Conservation (phyloP, 2,888 invertebrate genomes). For the Athalia circularis region DNA sequence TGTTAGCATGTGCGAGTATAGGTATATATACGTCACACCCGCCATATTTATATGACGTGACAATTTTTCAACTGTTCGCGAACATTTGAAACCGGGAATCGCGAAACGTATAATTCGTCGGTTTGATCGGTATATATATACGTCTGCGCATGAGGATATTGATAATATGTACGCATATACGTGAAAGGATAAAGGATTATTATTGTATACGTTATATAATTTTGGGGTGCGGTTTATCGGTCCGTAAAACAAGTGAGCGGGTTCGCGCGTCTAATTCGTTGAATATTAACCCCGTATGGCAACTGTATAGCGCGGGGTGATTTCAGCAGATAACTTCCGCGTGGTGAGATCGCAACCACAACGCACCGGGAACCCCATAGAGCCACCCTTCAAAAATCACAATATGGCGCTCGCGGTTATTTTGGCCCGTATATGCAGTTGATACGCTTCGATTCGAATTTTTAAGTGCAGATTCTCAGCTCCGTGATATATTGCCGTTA, state of each 20-base stretch:
- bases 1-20: too few species aligned
- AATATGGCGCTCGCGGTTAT: not conserved
- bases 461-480: too few species aligned
- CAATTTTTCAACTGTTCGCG: too few species aligned
- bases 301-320: too few species aligned
- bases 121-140: too few species aligned
- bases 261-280: conserved; percentile 32
- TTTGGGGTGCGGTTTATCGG: conserved; percentile 38
- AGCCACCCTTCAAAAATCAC: not conserved
- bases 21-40: too few species aligned
- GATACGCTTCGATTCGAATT: not conserved
- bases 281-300: conserved; percentile 28
- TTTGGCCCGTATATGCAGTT: conserved; percentile 32
- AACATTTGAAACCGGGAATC: too few species aligned
- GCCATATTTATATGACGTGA: too few species aligned
- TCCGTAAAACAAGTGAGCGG: conserved; percentile 41
- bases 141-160: too few species aligned
- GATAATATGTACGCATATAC: not conserved
- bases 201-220: too few species aligned
- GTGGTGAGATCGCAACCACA: conserved; percentile 30
- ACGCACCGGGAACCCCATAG: conserved; percentile 15
- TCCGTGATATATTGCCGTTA: too few species aligned
- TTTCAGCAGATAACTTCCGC: conserved; percentile 29
- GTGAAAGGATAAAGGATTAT: not conserved
- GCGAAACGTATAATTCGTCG: too few species aligned